These are phyloP conservation scores for Pelmatolapia mariae DNA, from an alignment of 2,113 vertebrate species.

Conservation along the genomic window DNA sequence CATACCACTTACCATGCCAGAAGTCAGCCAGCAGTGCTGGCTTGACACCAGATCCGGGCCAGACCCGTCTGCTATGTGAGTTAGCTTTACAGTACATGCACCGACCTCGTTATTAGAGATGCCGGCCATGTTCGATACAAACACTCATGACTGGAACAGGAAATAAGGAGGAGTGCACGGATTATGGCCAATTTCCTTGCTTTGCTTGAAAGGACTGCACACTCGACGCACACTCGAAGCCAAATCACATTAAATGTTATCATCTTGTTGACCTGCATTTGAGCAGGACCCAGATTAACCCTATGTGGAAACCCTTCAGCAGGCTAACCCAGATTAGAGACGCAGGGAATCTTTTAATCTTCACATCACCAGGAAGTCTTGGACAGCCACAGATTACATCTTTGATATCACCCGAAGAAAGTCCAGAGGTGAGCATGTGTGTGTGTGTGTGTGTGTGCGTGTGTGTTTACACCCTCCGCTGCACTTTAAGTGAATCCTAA, in stretches of 20 bases:
- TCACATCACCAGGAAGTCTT: neutral
- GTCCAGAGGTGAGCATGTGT: neutral
- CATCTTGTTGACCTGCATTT: neutral
- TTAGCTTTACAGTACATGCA: neutral
- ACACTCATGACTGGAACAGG: neutral
- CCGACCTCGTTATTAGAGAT: neutral
- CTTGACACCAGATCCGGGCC: rapidly evolving
- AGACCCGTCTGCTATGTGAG: neutral
- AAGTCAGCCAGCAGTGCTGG: neutral
- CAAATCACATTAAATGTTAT: neutral
- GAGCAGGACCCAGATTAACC: neutral
- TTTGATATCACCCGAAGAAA: neutral
- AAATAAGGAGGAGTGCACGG: neutral
- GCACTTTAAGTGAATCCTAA: neutral
- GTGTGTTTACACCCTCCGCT: neutral
- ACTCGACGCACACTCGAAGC: no score
- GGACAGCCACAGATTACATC: neutral
- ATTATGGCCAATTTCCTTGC: neutral
- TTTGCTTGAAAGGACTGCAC: neutral
- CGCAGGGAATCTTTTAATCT: neutral
- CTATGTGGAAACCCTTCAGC: neutral
- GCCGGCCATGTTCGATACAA: neutral
- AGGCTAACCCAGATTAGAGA: neutral
- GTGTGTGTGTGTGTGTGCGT: neutral
- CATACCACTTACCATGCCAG: neutral